Conservation (phyloP, 2,888 invertebrate species). For the Gisinianus flammeolus region DNA sequence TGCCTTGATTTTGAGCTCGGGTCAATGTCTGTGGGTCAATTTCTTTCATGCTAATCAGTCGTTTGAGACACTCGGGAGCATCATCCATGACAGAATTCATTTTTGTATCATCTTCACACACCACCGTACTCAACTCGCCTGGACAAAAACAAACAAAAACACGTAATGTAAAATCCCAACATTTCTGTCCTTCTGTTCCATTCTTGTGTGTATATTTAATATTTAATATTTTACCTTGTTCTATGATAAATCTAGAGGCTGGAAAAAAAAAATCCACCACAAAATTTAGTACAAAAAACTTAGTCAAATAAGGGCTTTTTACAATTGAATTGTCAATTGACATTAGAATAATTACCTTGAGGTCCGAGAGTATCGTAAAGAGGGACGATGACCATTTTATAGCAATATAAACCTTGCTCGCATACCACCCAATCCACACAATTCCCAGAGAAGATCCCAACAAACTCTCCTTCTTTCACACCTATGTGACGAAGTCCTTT, state of each 20-base stretch:
- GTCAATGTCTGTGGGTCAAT: conserved; percentile 78
- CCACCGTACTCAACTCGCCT: conserved; percentile 84
- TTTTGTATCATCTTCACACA: conserved; percentile 90
- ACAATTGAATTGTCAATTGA: no score
- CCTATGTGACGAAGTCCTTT: conserved; percentile 39
- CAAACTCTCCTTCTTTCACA: conserved; percentile 71
- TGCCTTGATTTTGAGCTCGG: conserved; percentile 81
- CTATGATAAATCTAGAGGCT: conserved; percentile 95
- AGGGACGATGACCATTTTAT: conserved; percentile 92
- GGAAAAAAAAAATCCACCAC: no score
- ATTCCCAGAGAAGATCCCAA: conserved; percentile 95
- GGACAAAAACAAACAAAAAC: neutral
- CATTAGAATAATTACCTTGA: no score
- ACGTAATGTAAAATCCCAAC: neutral
- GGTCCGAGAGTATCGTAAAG: conserved; percentile 96
- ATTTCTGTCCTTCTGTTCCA: neutral
- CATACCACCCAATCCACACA: conserved; percentile 96
- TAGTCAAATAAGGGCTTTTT: no score
- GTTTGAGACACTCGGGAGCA: conserved; percentile 79
- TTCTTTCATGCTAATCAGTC: conserved; percentile 81
- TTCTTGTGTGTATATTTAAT: neutral
- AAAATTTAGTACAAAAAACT: no score
- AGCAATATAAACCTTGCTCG: conserved; percentile 91
- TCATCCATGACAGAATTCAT: conserved; percentile 84
- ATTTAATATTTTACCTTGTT: conserved; percentile 72